These are phyloP conservation scores for Odontamblyopus lacepedii DNA, from an alignment of 2,797 vertebrate species.

Conservation along the genomic window DNA sequence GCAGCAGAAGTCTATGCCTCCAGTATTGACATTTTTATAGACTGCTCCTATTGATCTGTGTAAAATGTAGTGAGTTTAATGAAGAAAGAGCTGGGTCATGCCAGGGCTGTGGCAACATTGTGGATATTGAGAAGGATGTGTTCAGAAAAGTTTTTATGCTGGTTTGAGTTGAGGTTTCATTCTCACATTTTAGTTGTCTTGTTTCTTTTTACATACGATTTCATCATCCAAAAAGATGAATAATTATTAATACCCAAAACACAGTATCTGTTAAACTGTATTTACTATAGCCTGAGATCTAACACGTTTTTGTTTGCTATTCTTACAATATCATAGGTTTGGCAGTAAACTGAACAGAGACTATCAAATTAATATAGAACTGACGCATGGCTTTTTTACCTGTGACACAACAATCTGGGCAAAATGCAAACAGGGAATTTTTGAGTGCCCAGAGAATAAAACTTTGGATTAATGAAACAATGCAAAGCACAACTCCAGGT, in stretches of 20 bases:
- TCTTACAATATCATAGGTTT: too few relatives aligned
- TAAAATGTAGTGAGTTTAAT: conserved; percentile 51
- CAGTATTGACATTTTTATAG: conserved; percentile 68
- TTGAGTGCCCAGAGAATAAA: too few relatives aligned
- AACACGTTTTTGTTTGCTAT: too few relatives aligned
- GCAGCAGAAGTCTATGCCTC: conserved; percentile 42
- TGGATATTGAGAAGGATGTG: not conserved
- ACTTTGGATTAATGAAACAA: too few relatives aligned
- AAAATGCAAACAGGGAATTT: too few relatives aligned
- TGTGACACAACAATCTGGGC: too few relatives aligned
- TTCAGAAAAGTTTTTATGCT: not conserved
- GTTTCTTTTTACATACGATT: conserved; percentile 3
- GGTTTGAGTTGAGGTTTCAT: not conserved
- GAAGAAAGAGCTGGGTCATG: conserved; percentile 31
- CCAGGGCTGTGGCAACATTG: conserved; percentile 3
- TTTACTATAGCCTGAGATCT: too few relatives aligned
- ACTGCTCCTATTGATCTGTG: conserved; percentile 56
- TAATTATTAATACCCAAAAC: not conserved
- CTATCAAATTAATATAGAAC: too few relatives aligned
- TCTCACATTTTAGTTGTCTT: not conserved
- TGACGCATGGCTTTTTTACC: too few relatives aligned
- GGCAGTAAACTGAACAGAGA: too few relatives aligned
- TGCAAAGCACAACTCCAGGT: too few relatives aligned
- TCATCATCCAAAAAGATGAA: not conserved
- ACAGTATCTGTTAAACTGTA: too few relatives aligned